phyloP scores from a whole-genome alignment of 2,113 vertebrate genomes.

The Mormyrus lacerda region DNA sequence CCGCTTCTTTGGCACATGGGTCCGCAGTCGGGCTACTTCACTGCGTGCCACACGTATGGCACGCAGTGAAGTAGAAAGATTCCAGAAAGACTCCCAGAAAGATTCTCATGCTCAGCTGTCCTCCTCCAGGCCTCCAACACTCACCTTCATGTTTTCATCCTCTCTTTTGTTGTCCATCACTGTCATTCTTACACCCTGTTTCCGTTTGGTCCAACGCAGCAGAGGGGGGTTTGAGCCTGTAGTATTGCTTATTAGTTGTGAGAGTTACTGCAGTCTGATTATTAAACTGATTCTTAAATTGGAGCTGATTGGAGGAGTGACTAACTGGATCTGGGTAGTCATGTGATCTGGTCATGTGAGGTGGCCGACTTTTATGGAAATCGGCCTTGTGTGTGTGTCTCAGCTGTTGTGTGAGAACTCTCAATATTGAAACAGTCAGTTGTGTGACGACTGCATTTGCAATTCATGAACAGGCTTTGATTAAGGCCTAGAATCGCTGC shows the following conservation, averaged over 20 bases:
- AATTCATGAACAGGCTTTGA: not conserved
- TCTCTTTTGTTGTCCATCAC: not conserved
- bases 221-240: not conserved
- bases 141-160: not conserved
- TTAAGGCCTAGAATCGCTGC: not conserved
- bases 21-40: not conserved
- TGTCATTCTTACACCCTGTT: not conserved
- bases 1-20: not conserved
- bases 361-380: not conserved
- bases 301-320: not conserved
- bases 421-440: not conserved
- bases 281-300: not conserved
- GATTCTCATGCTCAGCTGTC: not conserved
- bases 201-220: not conserved
- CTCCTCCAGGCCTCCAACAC: not conserved
- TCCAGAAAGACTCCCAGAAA: no score
- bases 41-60: not conserved
- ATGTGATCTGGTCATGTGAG: conserved; percentile 4
- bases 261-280: not conserved
- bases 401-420: not conserved
- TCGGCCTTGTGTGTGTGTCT: not conserved
- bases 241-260: not conserved
- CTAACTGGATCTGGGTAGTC: not conserved
- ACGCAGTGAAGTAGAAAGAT: no score
- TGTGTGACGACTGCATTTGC: not conserved